These are phyloP conservation scores for Sylvilagus bachmani DNA, from an alignment of 2,113 vertebrate genomes.

Conservation along the genomic window DNA sequence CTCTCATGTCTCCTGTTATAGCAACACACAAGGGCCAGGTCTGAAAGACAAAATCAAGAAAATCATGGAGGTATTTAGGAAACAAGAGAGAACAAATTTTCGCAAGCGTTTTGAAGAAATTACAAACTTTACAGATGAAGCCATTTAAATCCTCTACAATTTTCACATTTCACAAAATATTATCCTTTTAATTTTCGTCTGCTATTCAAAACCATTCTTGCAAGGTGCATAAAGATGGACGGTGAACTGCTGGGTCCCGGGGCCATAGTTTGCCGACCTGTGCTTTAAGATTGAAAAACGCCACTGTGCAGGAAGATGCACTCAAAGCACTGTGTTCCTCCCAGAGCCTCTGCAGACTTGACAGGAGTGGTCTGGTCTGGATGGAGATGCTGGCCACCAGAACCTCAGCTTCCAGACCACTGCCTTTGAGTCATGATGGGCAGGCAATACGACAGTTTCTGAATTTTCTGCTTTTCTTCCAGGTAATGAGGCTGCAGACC, in stretches of 20 bases:
- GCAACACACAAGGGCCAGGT: background rate
- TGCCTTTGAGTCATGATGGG: background rate
- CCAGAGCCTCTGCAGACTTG: background rate
- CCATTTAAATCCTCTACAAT: background rate
- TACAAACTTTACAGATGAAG: background rate
- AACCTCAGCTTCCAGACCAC: background rate
- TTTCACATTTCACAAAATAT: slow-evolving; percentile 9
- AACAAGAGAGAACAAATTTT: background rate
- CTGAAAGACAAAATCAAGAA: background rate
- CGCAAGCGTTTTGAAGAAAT: background rate
- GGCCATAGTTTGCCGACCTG: background rate
- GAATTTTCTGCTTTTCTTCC: slow-evolving; percentile 49
- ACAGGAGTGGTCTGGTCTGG: background rate
- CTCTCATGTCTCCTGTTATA: no score
- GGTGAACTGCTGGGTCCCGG: background rate
- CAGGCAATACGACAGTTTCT: background rate
- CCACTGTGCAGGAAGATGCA: background rate
- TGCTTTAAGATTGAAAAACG: slow-evolving; percentile 4
- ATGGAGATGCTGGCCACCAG: background rate
- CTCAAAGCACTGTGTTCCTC: background rate
- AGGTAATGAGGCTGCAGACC: slow-evolving; percentile 23
- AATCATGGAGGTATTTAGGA: background rate
- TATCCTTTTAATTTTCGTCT: background rate
- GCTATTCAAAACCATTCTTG: slow-evolving; percentile 44
- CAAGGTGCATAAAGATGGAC: background rate